Base-by-base conservation (phyloP, 2,797 vertebrate species). In the Anguilla anguilla region DNA sequence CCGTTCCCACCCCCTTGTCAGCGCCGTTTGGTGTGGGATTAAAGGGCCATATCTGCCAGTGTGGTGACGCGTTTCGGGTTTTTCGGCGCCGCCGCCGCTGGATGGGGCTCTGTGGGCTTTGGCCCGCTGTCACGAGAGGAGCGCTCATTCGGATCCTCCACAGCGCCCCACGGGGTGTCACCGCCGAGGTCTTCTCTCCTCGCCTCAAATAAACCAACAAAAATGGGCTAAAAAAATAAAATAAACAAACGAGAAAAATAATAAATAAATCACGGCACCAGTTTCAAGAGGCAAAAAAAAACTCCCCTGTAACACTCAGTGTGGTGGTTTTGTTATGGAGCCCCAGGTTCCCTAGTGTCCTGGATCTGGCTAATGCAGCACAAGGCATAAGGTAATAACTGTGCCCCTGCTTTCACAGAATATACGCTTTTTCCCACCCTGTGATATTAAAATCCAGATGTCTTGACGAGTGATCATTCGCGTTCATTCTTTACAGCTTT, bases 11-110 rank as follows among this genome's bases (percentile, higher is more conserved):
- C 7, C 22, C 43, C 43, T 35, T 84, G 82, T 57, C 82, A 55
- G 82, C 17, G 82, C 25, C 17, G 88, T 53, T 91, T 84, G 25
- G 53, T 90, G 88, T 89, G 88, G 91, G 89, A 88, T 85, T 77
- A 85, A 87, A 87, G 77, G 86, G 85, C 83, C 35, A 28, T 22
- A 15, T 6, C 92, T 87, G 83, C 83, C 90, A 87, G 90, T 87
- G 91, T 61, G 25, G 88, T 91, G 91, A 88, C 92, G 91, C 92
- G 93, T 93, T 93, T 94, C 91, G 93, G 94, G 93, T 91, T 92
- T 92, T 91, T 39, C 39, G 59, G 85, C 92, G 94, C 92, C 94
- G 92, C 88, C 94, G 92, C 92, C 88, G 87, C 86, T 31, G 46
- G 84, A 85, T 88, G 92, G 88, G 86, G 83, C 87, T 64, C 31